Evolutionary conservation across 2,113 vertebrate species (phyloP), one percentile per base, ranked within the genome.

Genomic region (Petaurus breviceps): DNA sequence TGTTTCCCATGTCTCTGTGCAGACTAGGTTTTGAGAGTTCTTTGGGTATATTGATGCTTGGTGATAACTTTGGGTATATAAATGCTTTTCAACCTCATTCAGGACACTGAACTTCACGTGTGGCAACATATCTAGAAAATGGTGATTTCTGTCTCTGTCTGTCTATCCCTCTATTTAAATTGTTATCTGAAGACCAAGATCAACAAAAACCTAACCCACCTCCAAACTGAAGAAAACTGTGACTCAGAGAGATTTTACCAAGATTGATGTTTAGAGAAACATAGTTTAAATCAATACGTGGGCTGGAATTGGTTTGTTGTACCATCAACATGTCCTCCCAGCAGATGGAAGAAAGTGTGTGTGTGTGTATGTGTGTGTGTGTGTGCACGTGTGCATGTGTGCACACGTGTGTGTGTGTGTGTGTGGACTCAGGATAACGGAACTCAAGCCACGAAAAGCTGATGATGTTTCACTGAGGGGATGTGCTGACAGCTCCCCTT

Each of bases 201-300:
- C 23, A 22, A 26, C 28, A 92, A 89, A 91, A 49, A 7, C 37
- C 68, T 90, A 51, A 93, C 50, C 2, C 31, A 57, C 54, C 50
- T 28, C 28, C 24, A 50, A 92, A 97, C 22, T 31, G 24, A 96
- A 92, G 77, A 92, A 96, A 91, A 92, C 46, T 61, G 8, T 19
- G 28, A 92, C 94, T 95, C 94, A 25, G 8, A 96, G 47, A 96
- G 50, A 94, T 94, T 92, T 97, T 93, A 94, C 43, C 92, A 94
- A 97, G 93, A 94, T 53, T 91, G 96, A 98, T 95, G 47, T 77
- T 95, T 96, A 94, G 57, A 97, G 96, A 96, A 97, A 96, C 16
- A 53, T 84, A 91, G 57, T 2, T 49, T 50, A 96, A 97, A 98
- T 98, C 96, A 93, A 97, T 96, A 97, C 28, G 50, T 46, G 24